Evolutionary conservation across 2,113 vertebrate species (phyloP).

Genomic region (Syngnathus typhle): DNA sequence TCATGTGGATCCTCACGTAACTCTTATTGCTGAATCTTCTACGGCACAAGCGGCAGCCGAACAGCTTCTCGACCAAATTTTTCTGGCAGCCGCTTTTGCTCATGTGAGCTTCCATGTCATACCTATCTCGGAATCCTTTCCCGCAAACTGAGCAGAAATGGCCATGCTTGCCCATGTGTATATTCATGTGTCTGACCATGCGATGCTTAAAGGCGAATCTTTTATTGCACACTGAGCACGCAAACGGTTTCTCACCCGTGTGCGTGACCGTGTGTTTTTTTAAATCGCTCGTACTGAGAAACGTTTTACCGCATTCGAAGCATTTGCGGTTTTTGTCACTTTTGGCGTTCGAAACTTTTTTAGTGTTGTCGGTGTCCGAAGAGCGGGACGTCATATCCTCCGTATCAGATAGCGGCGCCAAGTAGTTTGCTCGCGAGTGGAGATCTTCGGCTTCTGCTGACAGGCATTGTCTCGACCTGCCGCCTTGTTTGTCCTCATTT

Average conservation of each 20-base stretch:
- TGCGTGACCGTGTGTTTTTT: background rate
- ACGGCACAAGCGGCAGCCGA: background rate
- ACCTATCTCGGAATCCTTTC: background rate
- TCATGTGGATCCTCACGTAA: background rate
- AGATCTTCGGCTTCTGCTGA: background rate
- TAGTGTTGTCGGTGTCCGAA: background rate
- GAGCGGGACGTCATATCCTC: background rate
- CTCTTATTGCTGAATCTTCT: background rate
- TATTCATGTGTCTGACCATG: background rate
- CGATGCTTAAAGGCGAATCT: background rate
- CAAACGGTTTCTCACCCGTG: background rate
- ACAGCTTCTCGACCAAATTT: background rate
- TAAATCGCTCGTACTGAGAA: background rate
- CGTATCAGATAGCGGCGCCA: background rate
- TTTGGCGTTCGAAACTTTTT: background rate
- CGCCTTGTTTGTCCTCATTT: background rate
- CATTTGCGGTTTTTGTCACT: background rate
- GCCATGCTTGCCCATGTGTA: constrained; percentile 3
- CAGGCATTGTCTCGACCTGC: too few species aligned
- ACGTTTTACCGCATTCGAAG: background rate
- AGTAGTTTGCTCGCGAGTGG: background rate
- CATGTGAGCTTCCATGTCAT: constrained; percentile 1
- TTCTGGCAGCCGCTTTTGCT: background rate
- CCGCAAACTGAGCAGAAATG: background rate
- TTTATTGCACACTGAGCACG: background rate